Evolutionary conservation across 2,797 vertebrate species (phyloP), one percentile per base, ranked within the genome.

Genomic region (Zalophus californianus): DNA sequence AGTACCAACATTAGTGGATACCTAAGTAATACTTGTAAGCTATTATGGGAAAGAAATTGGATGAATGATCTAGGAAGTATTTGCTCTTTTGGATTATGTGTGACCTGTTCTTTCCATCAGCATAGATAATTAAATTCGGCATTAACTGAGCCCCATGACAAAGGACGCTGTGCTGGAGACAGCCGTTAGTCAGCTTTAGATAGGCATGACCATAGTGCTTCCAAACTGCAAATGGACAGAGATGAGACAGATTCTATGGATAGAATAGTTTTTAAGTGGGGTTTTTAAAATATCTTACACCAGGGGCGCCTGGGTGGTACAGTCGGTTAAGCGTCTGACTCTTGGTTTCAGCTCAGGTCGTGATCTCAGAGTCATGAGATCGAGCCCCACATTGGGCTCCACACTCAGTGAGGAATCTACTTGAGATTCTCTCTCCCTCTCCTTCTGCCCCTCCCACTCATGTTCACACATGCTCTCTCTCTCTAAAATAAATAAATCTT

Each of bases 61-160:
- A 32, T 52, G 44, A 90, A 90, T 88, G 48, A 90, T 73, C 86
- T 84, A 80, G 50, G 89, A 83, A 79, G 15, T 56, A 79, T 77
- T 54, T 60, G 23, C 13, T 38, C 20, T 78, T 78, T 54, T 58
- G 52, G 16, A 70, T 86, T 38, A 48, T 93, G 35, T 52, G 7
- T 23, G 54, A 73, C 56, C 56, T 91, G 21, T 41, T 94, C 18
- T 91, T 72, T 41, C 23, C 38, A 38, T 29, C 50, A 84, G 4
- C 86, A 62, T 29, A 87, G 11, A 62, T 44, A 29, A 50, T 16
- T 27, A 5, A 73, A 72, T 50, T 80, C 35, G 56, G 72, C 20
- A 16, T 85, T 88, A 91, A 75, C 35, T n/a, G 73, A 92, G 8
- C 20, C 41, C 4, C 54, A 2, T 14, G 60, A 41, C 73, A 83